Conservation (phyloP, 2,888 invertebrate genomes). For the Cordylochernes scorpioides region DNA sequence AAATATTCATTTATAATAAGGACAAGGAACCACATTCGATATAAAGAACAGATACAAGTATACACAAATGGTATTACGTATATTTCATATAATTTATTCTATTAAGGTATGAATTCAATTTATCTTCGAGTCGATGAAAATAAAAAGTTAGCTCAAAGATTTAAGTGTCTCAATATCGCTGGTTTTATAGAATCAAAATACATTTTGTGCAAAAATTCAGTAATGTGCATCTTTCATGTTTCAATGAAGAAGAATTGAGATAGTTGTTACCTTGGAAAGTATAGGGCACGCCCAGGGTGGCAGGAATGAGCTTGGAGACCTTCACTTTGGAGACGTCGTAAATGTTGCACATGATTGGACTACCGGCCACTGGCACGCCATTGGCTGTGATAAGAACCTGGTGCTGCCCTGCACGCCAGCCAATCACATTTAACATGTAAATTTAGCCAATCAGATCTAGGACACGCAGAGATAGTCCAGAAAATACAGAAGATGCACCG, state of each 20-base stretch:
- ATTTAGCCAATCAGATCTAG: not conserved
- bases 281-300: constrained; percentile 19
- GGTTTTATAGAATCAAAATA: not conserved
- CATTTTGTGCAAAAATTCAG: not conserved
- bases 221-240: not conserved
- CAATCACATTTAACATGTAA: not conserved
- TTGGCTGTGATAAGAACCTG: constrained; percentile 41
- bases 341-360: constrained; percentile 76
- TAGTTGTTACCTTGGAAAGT: constrained; percentile 21
- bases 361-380: constrained; percentile 48
- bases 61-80: too few species aligned
- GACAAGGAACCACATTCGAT: too few species aligned
- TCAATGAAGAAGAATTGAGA: not conserved
- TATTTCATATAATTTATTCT: too few species aligned
- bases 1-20: too few species aligned
- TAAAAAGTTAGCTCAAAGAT: not conserved
- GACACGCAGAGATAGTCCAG: too few species aligned
- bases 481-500: too few species aligned
- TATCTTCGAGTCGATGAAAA: too few species aligned
- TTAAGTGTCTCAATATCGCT: too few species aligned
- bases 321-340: constrained; percentile 46
- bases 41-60: too few species aligned
- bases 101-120: too few species aligned
- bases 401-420: not conserved
- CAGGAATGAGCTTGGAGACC: constrained; percentile 24